Percentiles rank a stretch among this genome's conserved stretches.
Evolutionary conservation across 2,888 invertebrate genomes (phyloP).

Genomic region (Tetranychus piercei): DNA sequence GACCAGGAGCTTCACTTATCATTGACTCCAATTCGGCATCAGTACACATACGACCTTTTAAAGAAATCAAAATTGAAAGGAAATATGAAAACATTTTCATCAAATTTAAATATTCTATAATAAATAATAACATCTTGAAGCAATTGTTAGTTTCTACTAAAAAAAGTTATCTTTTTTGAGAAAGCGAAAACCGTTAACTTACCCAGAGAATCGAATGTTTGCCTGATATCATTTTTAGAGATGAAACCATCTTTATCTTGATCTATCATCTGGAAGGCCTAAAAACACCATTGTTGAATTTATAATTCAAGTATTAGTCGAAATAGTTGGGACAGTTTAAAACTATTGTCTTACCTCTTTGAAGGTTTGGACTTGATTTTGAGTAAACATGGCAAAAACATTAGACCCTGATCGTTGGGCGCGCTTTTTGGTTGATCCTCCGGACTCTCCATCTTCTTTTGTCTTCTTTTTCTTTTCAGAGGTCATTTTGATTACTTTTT

Average conservation of each 20-base stretch:
- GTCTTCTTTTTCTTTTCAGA: slow-evolving; percentile 26
- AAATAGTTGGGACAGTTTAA: not conserved
- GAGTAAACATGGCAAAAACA: slow-evolving; percentile 91
- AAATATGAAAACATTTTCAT: too few species aligned
- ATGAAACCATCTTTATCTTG: slow-evolving; percentile 69
- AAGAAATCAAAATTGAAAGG: too few species aligned
- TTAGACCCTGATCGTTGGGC: slow-evolving; percentile 54
- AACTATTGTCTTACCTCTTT: slow-evolving; percentile 52
- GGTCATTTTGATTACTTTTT: too few species aligned
- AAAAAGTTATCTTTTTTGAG: too few species aligned
- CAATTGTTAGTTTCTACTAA: too few species aligned
- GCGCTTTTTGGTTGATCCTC: slow-evolving; percentile 42
- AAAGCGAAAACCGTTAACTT: not conserved
- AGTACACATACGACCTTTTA: slow-evolving; percentile 56
- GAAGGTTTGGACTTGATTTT: slow-evolving; percentile 87
- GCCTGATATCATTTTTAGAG: slow-evolving; percentile 45
- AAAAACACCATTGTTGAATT: not conserved
- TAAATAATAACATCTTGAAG: too few species aligned
- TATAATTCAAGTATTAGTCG: too few species aligned
- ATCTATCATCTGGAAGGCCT: slow-evolving; percentile 91
- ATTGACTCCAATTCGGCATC: slow-evolving; percentile 82
- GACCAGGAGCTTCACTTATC: slow-evolving; percentile 68
- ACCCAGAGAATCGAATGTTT: slow-evolving; percentile 67
- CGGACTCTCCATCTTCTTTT: slow-evolving; percentile 22
- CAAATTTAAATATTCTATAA: too few species aligned